Conservation (phyloP, 2,113 vertebrate species). For the Gambusia holbrooki region DNA sequence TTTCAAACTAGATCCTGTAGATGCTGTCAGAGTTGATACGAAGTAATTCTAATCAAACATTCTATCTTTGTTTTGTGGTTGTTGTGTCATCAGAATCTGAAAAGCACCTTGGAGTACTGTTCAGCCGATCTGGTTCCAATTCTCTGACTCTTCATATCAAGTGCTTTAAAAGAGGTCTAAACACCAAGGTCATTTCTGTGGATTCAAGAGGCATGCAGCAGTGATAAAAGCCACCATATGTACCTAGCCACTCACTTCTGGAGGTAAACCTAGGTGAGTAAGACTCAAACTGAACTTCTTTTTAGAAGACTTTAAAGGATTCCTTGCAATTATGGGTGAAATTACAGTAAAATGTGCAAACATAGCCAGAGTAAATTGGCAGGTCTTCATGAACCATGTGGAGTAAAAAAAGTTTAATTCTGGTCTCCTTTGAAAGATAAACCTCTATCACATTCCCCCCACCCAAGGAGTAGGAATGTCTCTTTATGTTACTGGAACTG, state of each 20-base stretch:
- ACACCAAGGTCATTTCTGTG: background rate
- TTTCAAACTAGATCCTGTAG: background rate
- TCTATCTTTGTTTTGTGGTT: background rate
- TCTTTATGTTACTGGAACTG: background rate
- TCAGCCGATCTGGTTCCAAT: background rate
- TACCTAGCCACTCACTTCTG: background rate
- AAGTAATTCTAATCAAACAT: background rate
- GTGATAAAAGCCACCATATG: constrained; percentile 36
- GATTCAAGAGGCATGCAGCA: constrained; percentile 21
- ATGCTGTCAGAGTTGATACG: no score
- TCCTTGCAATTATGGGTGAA: background rate
- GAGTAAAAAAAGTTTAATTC: background rate
- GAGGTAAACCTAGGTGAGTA: constrained; percentile 16
- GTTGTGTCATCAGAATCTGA: background rate
- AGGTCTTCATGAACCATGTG: background rate
- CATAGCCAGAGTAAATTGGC: background rate
- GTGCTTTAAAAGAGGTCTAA: background rate
- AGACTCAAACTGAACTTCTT: background rate
- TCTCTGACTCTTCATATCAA: constrained; percentile 7
- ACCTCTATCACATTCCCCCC: background rate
- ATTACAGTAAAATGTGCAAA: background rate
- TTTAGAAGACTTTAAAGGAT: background rate
- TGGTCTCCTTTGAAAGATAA: background rate
- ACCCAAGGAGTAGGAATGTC: background rate
- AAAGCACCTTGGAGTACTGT: background rate